Conservation (phyloP, 1,140 invertebrate genomes). For the Leptinotarsa defecta region DNA sequence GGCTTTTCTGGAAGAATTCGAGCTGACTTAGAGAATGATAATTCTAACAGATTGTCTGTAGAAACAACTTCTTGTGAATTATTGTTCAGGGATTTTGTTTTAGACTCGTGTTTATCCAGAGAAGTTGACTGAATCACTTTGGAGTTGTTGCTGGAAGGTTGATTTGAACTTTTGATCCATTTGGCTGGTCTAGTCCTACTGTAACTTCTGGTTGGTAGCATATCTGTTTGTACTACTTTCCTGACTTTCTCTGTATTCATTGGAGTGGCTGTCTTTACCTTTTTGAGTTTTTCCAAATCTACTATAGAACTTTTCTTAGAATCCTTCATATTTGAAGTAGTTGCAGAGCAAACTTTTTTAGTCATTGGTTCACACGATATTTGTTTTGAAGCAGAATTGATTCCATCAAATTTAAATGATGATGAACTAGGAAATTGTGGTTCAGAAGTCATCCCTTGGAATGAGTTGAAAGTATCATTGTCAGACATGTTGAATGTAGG, state of each 20-base stretch:
- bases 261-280: not conserved
- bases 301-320: not conserved
- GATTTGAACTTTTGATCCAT: conserved; percentile 6
- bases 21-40: not conserved
- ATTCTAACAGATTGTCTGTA: conserved; percentile 3
- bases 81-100: not conserved
- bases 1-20: not conserved
- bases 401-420: too few relatives aligned
- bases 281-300: not conserved
- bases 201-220: conserved; percentile 11
- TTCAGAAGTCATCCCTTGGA: not conserved
- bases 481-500: not conserved
- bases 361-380: not conserved
- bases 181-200: conserved; percentile 3
- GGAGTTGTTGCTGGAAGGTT: not conserved
- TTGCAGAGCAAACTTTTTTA: not conserved
- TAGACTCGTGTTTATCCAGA: not conserved
- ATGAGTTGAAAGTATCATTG: not conserved
- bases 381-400: not conserved
- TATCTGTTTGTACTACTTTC: not conserved
- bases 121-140: not conserved
- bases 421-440: too few relatives aligned
- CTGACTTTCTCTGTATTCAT: not conserved
- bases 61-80: conserved; percentile 2
- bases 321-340: too few relatives aligned